A percentile compares a stretch with the other conserved stretches of the same genome.
These are phyloP conservation scores for Macropis europaea DNA, from an alignment of 2,888 invertebrate genomes.

Conservation along the genomic window DNA sequence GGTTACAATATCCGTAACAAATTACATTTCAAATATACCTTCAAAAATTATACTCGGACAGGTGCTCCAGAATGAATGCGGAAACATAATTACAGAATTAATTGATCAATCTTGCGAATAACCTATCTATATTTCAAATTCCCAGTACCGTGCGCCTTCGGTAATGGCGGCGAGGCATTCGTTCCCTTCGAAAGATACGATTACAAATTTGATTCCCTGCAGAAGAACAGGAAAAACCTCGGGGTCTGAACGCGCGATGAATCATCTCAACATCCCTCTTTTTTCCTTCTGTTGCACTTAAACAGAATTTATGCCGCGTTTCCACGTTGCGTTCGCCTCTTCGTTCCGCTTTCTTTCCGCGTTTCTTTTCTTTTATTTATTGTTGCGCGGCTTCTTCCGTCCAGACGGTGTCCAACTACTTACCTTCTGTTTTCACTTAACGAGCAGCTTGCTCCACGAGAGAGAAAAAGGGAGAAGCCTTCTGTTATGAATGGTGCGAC, in stretches of 20 bases:
- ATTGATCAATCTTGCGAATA: too few species aligned
- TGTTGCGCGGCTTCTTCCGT: slow-evolving; percentile 7
- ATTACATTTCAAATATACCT: too few species aligned
- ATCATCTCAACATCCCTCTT: slow-evolving; percentile 20
- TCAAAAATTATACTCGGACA: too few species aligned
- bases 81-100: too few species aligned
- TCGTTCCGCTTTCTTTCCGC: slow-evolving; percentile 4
- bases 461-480: too few species aligned
- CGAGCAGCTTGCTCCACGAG: slow-evolving; percentile 15
- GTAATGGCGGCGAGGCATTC: too few species aligned
- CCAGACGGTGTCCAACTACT: slow-evolving; percentile 37
- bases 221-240: slow-evolving; percentile 6
- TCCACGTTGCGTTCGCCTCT: not conserved
- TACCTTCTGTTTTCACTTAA: slow-evolving; percentile 47
- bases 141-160: too few species aligned
- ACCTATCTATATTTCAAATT: too few species aligned
- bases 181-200: too few species aligned
- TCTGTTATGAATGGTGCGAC: not conserved
- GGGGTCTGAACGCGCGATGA: slow-evolving; percentile 34
- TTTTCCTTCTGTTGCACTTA: slow-evolving; percentile 25
- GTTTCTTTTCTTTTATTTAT: too few species aligned
- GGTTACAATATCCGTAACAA: too few species aligned
- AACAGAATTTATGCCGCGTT: slow-evolving; percentile 45
- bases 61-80: too few species aligned
- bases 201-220: slow-evolving; percentile 41